phyloP scores from a whole-genome alignment of 1,140 invertebrate genomes.

The Platyura marginata region DNA sequence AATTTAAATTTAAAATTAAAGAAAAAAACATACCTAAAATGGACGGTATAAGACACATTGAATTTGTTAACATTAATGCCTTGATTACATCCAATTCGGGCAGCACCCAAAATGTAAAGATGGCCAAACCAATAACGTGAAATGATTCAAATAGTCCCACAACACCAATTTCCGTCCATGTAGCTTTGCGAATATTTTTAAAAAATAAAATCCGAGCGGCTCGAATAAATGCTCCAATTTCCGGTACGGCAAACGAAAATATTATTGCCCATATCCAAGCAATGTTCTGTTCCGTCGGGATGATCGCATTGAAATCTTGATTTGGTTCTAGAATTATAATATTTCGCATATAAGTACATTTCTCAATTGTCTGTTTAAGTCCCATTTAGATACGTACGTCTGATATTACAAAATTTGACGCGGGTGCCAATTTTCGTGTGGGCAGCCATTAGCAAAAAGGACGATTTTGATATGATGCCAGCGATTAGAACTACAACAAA shows the following conservation, averaged over 20 bases:
- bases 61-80: slow-evolving; percentile 83
- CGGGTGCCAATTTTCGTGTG: slow-evolving; percentile 50
- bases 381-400: slow-evolving; percentile 12
- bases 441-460: slow-evolving; percentile 79
- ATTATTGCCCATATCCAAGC: slow-evolving; percentile 84
- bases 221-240: slow-evolving; percentile 67
- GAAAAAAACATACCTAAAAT: slow-evolving; percentile 27
- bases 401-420: slow-evolving; percentile 54
- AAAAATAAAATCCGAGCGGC: slow-evolving; percentile 75
- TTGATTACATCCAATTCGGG: slow-evolving; percentile 79
- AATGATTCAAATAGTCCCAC: slow-evolving; percentile 65
- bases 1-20: too few relatives aligned
- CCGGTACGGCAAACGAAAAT: slow-evolving; percentile 67
- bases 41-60: slow-evolving; percentile 76
- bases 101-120: slow-evolving; percentile 70
- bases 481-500: slow-evolving; percentile 61
- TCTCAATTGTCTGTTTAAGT: too few relatives aligned
- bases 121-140: slow-evolving; percentile 68
- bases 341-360: too few relatives aligned
- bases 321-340: slow-evolving; percentile 52
- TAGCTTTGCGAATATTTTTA: slow-evolving; percentile 32
- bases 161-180: slow-evolving; percentile 25
- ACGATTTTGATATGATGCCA: slow-evolving; percentile 65
- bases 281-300: slow-evolving; percentile 61
- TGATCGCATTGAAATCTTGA: slow-evolving; percentile 48